Evolutionary conservation across 2,113 vertebrate genomes (phyloP).

Genomic region (Deroptyus accipitrinus): DNA sequence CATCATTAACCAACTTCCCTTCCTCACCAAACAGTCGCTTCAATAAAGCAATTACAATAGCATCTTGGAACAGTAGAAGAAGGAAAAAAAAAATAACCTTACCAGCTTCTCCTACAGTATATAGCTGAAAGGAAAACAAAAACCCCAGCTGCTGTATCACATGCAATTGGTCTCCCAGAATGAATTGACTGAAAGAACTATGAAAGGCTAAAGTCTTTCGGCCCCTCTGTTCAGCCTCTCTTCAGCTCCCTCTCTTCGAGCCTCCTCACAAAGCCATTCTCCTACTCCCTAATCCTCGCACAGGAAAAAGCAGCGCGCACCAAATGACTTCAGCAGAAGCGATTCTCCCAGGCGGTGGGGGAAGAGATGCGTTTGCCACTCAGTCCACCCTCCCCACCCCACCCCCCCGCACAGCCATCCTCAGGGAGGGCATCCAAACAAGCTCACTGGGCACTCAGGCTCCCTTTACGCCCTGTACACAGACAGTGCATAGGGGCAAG

Average conservation of each 20-base stretch:
- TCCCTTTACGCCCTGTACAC: background rate
- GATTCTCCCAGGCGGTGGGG: constrained; percentile 39
- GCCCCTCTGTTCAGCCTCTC: constrained; percentile 64
- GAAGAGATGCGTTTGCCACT: constrained; percentile 20
- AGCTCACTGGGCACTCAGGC: background rate
- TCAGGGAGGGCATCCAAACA: background rate
- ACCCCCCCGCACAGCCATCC: background rate
- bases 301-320: constrained; percentile 65
- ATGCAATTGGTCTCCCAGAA: constrained; percentile 63
- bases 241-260: constrained; percentile 69
- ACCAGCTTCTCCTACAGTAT: constrained; percentile 75
- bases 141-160: constrained; percentile 61
- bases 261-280: constrained; percentile 78
- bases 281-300: constrained; percentile 74
- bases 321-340: constrained; percentile 73
- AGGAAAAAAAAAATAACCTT: constrained; percentile 65
- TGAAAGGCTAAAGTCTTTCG: constrained; percentile 67
- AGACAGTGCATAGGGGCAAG: background rate
- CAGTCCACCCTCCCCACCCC: background rate
- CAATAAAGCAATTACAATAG: constrained; percentile 59
- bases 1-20: constrained; percentile 65
- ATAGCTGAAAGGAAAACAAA: constrained; percentile 63
- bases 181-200: constrained; percentile 65
- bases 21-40: constrained; percentile 19
- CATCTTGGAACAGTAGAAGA: constrained; percentile 51